These are phyloP conservation scores for Turritopsis rubra DNA, from an alignment of 30 jellyfish, hydroid and myxozoan species.

Conservation along the genomic window DNA sequence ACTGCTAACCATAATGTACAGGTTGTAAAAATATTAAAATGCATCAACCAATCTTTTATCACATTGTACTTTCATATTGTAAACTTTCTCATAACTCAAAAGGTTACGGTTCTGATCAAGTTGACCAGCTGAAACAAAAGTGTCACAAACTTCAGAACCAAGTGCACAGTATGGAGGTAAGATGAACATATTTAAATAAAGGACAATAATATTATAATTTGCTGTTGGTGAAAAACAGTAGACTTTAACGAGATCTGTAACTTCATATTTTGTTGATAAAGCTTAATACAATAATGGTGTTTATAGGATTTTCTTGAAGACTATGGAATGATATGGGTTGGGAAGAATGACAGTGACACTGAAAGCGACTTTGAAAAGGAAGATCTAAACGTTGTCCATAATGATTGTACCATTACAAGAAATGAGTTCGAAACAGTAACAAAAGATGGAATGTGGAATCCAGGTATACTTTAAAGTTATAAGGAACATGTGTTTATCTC, in stretches of 20 bases:
- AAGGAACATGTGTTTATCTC: background rate
- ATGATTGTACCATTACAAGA: background rate
- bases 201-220: background rate
- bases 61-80: too few relatives aligned
- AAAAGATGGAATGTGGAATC: constrained; percentile 18
- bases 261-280: background rate
- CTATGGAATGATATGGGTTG: constrained; percentile 95
- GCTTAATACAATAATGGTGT: background rate
- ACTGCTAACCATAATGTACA: too few relatives aligned
- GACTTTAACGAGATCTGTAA: background rate
- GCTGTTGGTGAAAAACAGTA: background rate
- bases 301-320: constrained; percentile 73
- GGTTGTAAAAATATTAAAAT: too few relatives aligned
- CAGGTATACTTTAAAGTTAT: constrained; percentile 12
- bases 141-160: constrained; percentile 63
- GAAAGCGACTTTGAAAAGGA: constrained; percentile 8
- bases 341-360: constrained; percentile 56
- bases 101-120: constrained; percentile 68
- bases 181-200: background rate
- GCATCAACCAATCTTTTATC: too few relatives aligned
- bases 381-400: background rate
- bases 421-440: background rate
- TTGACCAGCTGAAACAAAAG: constrained; percentile 50
- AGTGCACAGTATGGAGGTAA: constrained; percentile 73
- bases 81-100: background rate